phyloP scores from a whole-genome alignment of 2,113 vertebrate genomes.

The Tauraco erythrolophus region DNA sequence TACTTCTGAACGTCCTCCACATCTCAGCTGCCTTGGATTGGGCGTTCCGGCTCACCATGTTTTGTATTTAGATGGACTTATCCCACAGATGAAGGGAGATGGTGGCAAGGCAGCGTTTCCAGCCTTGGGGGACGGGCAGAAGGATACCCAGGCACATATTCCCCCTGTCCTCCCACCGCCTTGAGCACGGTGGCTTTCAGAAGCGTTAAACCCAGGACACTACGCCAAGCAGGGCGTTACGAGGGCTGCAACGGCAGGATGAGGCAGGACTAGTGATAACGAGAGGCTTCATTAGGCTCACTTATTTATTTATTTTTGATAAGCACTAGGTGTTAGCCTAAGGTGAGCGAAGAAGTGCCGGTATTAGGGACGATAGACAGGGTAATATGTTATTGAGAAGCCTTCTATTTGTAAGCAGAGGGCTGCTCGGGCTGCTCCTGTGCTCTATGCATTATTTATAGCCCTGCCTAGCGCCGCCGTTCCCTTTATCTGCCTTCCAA shows the following conservation, averaged over 20 bases:
- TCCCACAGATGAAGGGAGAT: background rate
- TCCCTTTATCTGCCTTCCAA: constrained; percentile 62
- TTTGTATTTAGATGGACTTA: background rate
- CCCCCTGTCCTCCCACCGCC: background rate
- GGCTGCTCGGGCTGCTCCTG: constrained; percentile 31
- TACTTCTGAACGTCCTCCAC: background rate
- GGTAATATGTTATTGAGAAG: background rate
- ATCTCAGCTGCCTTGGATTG: background rate
- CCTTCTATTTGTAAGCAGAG: constrained; percentile 35
- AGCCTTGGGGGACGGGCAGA: background rate
- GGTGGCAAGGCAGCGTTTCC: rapidly evolving
- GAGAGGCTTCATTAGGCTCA: background rate
- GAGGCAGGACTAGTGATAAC: background rate
- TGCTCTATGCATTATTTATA: constrained; percentile 65
- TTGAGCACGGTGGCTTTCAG: background rate
- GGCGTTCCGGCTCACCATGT: background rate
- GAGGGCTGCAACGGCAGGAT: background rate
- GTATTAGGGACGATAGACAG: background rate
- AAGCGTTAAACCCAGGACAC: background rate
- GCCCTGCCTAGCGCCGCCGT: background rate
- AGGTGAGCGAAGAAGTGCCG: background rate
- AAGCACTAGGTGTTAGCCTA: background rate
- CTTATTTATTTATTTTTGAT: background rate
- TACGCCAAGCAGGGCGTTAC: background rate
- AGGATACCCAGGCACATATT: background rate